Percentiles rank a stretch among this genome's conserved stretches.
phyloP scores from a whole-genome alignment of 2,113 vertebrate species.

The Ameiurus melas region DNA sequence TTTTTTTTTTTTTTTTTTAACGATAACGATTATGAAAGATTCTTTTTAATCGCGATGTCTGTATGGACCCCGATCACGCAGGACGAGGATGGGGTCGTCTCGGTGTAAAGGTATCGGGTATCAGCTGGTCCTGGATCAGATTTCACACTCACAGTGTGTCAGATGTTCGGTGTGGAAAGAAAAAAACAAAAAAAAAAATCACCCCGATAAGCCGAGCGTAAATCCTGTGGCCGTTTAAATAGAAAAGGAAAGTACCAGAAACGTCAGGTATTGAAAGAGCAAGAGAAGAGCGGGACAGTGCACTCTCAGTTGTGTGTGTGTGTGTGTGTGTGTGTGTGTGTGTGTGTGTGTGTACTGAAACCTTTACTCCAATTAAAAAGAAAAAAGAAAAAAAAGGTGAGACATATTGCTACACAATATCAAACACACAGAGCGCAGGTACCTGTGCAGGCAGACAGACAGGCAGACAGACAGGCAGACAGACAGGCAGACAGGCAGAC shows the following conservation, averaged over 20 bases:
- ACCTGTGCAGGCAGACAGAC: not conserved
- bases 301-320: not conserved
- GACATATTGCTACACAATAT: not conserved
- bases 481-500: not conserved
- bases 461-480: not conserved
- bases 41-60: not conserved
- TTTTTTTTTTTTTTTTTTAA: not conserved
- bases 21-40: not conserved
- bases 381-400: not conserved
- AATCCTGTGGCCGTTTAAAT: not conserved
- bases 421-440: conserved; percentile 1
- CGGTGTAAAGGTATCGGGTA: not conserved
- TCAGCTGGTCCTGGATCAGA: not conserved
- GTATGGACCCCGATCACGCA: not conserved
- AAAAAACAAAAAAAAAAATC: not conserved
- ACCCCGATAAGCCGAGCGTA: not conserved
- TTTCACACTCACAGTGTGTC: not conserved
- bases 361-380: not conserved
- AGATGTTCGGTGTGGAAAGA: not conserved
- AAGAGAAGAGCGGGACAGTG: not conserved
- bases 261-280: not conserved
- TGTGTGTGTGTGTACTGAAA: not conserved
- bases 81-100: not conserved
- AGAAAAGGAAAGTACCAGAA: not conserved
- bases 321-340: not conserved